Base-by-base conservation (phyloP, 2,113 vertebrate genomes). In the Anarrhichthys ocellatus region DNA sequence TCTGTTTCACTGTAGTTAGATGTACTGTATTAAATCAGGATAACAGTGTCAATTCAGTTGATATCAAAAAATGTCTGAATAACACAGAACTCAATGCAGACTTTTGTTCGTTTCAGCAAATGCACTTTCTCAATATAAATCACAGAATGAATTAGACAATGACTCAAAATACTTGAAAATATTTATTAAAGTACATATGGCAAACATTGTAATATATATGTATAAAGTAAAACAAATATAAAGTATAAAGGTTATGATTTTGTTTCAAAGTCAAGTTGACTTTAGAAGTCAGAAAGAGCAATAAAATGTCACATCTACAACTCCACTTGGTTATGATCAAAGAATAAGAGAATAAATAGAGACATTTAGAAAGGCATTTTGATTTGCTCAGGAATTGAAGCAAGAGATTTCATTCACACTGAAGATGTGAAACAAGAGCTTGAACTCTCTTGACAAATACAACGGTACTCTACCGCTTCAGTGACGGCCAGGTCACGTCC, bases 111-210 rank as follows among this genome's bases (percentile, higher is more conserved):
- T 40, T 54, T 76, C 32, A 36, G 59, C 20, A 66, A 66, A 24
- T 54, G 42, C n/a, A 58, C 9, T 29, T 22, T 13, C 29, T 38
- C 52, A 76, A 54, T 24, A 32, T 7, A 65, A 62, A 52, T 68
- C 56, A 3, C 32, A 71, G 50, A 32, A 52, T 1, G 29, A 46
- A 72, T 42, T 29, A 34, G 29, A 77, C 78, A 87, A 80, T 46
- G 74, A 75, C 40, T 85, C 38, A 73, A 76, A 63, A 73, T 88
- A 85, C 69, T 89, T 88, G 58, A 89, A 92, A 91, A 93, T 93
- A 93, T 95, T 94, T 95, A 95, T 95, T 94, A 88, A 93, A 93
- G 90, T 90, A 91, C 75, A 90, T 92, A 86, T 73, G 71, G 81
- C 73, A 93, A 93, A 92, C 80, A 82, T 88, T 77, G 56, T 73